Evolutionary conservation across 92 coral and sea anemone species (phyloP).

Genomic region (Micromussa lordhowensis): DNA sequence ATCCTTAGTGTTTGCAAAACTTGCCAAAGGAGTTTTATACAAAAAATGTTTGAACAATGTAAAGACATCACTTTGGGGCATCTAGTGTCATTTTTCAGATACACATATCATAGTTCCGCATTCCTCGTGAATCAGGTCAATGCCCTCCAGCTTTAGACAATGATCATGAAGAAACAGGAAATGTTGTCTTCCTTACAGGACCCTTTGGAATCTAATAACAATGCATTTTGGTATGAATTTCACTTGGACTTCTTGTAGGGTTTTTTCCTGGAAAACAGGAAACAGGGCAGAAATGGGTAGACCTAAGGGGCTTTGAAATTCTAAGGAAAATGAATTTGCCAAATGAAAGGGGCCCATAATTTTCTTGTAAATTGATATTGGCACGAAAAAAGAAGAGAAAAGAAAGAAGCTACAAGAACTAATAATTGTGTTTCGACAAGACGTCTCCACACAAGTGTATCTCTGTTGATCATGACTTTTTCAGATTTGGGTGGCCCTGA

Average conservation of each 20-base stretch:
- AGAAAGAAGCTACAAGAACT: neutral
- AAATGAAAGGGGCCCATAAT: neutral
- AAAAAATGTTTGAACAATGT: neutral
- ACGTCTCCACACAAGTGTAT: slow-evolving; percentile 29
- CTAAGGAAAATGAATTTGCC: no score
- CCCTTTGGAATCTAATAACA: neutral
- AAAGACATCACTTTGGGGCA: neutral
- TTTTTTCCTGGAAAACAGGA: slow-evolving; percentile 1
- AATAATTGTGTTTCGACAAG: slow-evolving; percentile 35
- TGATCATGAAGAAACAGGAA: neutral
- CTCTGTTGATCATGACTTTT: slow-evolving; percentile 78
- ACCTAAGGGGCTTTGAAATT: no score
- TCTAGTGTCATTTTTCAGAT: neutral
- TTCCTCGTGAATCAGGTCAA: neutral
- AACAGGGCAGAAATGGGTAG: neutral
- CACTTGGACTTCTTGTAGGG: neutral
- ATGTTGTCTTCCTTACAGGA: neutral
- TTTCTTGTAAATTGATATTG: neutral
- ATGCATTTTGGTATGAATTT: neutral
- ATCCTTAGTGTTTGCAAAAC: no score
- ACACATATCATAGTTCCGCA: neutral
- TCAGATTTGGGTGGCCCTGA: slow-evolving; percentile 95
- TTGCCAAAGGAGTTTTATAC: neutral
- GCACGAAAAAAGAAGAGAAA: neutral
- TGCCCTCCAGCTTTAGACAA: neutral